These are phyloP conservation scores for Neosalanx taihuensis DNA, from an alignment of 2,797 vertebrate genomes.

Conservation along the genomic window DNA sequence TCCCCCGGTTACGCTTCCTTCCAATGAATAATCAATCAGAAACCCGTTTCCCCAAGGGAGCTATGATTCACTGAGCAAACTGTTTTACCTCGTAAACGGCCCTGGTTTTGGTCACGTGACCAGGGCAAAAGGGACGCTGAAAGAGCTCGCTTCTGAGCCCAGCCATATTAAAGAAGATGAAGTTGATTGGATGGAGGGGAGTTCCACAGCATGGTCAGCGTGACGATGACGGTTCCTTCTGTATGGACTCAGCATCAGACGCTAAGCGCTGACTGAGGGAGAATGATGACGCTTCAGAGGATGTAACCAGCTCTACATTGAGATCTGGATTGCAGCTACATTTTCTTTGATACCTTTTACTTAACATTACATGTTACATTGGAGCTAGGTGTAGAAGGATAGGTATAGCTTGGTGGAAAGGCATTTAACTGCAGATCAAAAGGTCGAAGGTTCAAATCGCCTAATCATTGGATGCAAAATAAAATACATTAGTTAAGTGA, in stretches of 20 bases:
- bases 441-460: not conserved
- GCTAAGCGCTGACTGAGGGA: not conserved
- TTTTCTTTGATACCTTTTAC: too few relatives aligned
- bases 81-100: conserved; percentile 25
- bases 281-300: not conserved
- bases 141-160: not conserved
- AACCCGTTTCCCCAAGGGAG: conserved; percentile 39
- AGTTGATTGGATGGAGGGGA: not conserved
- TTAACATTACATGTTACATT: too few relatives aligned
- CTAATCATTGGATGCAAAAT: not conserved
- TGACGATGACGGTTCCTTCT: too few relatives aligned
- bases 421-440: not conserved
- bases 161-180: not conserved
- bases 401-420: too few relatives aligned
- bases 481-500: not conserved
- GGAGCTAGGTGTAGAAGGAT: too few relatives aligned
- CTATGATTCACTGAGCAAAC: conserved; percentile 29
- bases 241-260: not conserved
- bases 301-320: too few relatives aligned
- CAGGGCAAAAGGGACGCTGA: not conserved
- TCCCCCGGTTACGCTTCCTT: conserved; percentile 33
- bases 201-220: not conserved
- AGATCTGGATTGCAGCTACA: too few relatives aligned
- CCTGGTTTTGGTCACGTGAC: not conserved
- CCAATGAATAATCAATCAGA: conserved; percentile 50